Evolutionary conservation across 2,888 invertebrate species (phyloP), one percentile per base, ranked within the genome.

Genomic region (Coleophora flavipennella): DNA sequence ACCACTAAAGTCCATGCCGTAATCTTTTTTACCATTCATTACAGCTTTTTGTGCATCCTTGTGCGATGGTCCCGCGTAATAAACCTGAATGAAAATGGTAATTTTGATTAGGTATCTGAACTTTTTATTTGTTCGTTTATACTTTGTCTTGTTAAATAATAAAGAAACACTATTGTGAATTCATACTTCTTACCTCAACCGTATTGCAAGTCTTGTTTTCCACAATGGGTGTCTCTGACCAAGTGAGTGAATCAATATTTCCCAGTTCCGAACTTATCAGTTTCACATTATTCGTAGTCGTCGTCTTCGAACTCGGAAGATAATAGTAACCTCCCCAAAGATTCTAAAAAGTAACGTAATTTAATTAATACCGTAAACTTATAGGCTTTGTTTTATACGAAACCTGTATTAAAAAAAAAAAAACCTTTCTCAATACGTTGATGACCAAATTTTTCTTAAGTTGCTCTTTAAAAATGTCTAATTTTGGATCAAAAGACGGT

Each of bases 201-300:
- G 53, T 27, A 26, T 53, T 50, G 1, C 20, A 20, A 20, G 20
- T 20, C 6, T 50, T 58, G 10, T 27, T 53, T 4, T 45, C 9
- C 27, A 36, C 7, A 7, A 41, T 3, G 13, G 65, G 44, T 0
- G 67, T 59, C 67, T 93, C 89, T 3, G 90, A 64, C 94, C 95
- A 95, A 10, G 74, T 80, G 1, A 95, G 65, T 35, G 89, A 89
- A 7, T 90, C 89, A 29, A 94, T 74, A 57, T 93, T 92, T 20
- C 92, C 92, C 39, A 88, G 74, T 0, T 87, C 79, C 11, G 81
- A 57, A 1, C 87, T 86, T 59, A 89, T 89, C 6, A 89, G 85
- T 54, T 83, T 89, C 0, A 88, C 87, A 60, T 92, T 89, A 36
- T 85, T 76, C 33, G 59, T 59, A 1, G 42, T 46, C 2, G 43